phyloP scores from a whole-genome alignment of 2,888 invertebrate genomes.

The Escarpia spicata region DNA sequence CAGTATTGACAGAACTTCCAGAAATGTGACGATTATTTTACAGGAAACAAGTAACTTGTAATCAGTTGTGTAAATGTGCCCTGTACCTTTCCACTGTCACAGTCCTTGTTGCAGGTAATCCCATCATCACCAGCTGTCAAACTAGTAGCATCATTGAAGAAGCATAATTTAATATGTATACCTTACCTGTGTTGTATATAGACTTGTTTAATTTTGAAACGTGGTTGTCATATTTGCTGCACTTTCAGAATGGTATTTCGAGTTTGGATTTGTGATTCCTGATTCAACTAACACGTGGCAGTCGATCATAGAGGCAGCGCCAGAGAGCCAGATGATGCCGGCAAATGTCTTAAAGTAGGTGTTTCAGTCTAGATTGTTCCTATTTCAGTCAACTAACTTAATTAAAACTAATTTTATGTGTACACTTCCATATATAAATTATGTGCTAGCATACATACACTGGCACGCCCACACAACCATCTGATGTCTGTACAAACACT shows the following conservation, averaged over 20 bases:
- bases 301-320: slow-evolving; percentile 96
- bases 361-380: not conserved
- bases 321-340: slow-evolving; percentile 99
- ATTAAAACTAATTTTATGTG: not conserved
- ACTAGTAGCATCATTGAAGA: not conserved
- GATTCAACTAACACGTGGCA: slow-evolving; percentile 99
- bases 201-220: not conserved
- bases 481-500: not conserved
- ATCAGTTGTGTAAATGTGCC: not conserved
- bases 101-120: not conserved
- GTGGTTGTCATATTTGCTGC: not conserved
- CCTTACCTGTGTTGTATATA: not conserved
- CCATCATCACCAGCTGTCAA: not conserved
- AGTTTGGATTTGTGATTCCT: slow-evolving; percentile 98
- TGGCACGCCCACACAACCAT: not conserved
- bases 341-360: slow-evolving; percentile 91
- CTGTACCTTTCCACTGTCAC: not conserved
- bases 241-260: slow-evolving; percentile 92
- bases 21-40: not conserved
- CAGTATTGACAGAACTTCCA: not conserved
- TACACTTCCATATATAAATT: not conserved
- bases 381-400: not conserved
- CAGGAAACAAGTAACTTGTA: not conserved
- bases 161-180: not conserved
- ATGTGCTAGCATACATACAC: not conserved